phyloP scores from a whole-genome alignment of 2,888 invertebrate genomes.

The Peribatodes rhomboidaria region DNA sequence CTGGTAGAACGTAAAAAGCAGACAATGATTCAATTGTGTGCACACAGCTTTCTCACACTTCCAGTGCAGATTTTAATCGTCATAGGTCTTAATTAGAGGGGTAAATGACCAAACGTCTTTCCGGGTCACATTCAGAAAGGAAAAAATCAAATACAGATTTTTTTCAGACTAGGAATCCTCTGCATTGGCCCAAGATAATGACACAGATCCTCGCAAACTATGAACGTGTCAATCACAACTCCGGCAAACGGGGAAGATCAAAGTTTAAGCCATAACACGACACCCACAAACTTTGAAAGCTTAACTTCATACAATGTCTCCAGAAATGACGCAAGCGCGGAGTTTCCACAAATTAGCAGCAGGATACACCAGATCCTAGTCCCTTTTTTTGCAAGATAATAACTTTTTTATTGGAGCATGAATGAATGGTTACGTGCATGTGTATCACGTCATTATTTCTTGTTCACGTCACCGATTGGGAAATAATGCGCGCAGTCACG shows the following conservation, averaged over 20 bases:
- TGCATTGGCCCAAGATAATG: background rate
- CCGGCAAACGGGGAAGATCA: background rate
- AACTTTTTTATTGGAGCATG: constrained; percentile 65
- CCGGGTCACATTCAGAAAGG: constrained; percentile 57
- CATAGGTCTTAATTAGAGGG: constrained; percentile 79
- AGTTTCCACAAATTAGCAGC: constrained; percentile 56
- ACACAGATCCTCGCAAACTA: background rate
- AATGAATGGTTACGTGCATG: constrained; percentile 69
- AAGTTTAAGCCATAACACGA: too few relatives aligned
- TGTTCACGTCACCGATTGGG: constrained; percentile 73
- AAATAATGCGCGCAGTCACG: constrained; percentile 69
- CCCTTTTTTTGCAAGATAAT: constrained; percentile 57
- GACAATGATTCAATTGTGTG: constrained; percentile 86
- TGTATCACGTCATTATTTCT: constrained; percentile 73
- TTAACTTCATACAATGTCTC: background rate
- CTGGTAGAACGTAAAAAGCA: constrained; percentile 79
- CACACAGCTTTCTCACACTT: constrained; percentile 84
- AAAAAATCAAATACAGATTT: background rate
- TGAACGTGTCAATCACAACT: background rate
- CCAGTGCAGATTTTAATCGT: constrained; percentile 77
- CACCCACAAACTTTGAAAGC: background rate
- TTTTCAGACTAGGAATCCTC: background rate
- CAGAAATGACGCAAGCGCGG: constrained; percentile 30
- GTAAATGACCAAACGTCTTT: constrained; percentile 81
- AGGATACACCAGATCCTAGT: constrained; percentile 66